Evolutionary conservation across 2,113 vertebrate species (phyloP), one percentile per base, ranked within the genome.

Genomic region (Melozone crissalis): DNA sequence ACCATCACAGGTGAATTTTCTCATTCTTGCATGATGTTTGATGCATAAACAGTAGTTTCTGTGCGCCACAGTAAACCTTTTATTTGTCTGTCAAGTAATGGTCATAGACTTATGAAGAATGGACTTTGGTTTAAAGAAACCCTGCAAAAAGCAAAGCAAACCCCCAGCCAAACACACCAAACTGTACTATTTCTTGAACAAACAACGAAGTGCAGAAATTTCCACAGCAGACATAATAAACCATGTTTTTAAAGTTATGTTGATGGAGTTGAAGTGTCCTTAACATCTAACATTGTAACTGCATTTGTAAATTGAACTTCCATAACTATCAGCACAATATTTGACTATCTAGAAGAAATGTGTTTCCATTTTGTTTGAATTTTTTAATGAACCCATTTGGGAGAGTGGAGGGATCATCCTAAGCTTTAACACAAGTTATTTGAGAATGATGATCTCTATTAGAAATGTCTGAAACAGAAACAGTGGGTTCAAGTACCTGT

Each of bases 161-260:
- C 1, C 7, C 10, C 5, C 28, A 67, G 1, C 3, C 3, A 54
- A 57, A 21, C 3, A 11, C 6, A 44, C 3, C 12, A 43, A 73
- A 76, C 10, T 33, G 19, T 21, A 33, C 5, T 28, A 20, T 23
- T 66, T 72, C 39, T 9, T 55, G 52, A 86, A 61, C 5, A 21
- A 94, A 52, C 4, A 35, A 21, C 4, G 28, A 79, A 84, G 13
- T 57, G 11, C 16, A 84, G 19, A 62, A 59, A 43, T 49, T 62
- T 23, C n/a, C 15, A 54, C 9, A 81, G 13, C 8, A 78, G 33
- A 39, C n/a, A 43, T 7, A 35, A 65, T 73, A 63, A 69, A 23
- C 5, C 20, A 26, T 8, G 47, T 58, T 87, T 93, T 76, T 46
- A 23, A 74, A 59, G 11, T 73, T 90, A 26, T 16, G 2, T 12